phyloP scores from a whole-genome alignment of 2,113 vertebrate species.

The Megaleporinus macrocephalus region DNA sequence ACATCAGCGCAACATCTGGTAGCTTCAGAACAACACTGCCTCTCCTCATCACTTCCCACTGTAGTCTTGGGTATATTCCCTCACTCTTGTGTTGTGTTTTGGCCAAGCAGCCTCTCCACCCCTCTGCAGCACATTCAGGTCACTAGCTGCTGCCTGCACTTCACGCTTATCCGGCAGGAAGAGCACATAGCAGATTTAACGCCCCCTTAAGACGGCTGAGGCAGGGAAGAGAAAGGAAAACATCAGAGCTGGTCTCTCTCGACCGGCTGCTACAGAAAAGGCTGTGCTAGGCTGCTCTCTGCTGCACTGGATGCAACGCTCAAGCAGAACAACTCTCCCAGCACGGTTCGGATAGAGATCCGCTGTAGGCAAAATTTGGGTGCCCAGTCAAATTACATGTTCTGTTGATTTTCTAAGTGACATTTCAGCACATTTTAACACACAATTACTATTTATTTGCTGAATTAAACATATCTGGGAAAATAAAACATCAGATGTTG shows the following conservation, averaged over 20 bases:
- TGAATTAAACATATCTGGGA: too few relatives aligned
- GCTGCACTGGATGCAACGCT: neutral
- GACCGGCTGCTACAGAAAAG: neutral
- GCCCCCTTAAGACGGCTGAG: conserved; percentile 5
- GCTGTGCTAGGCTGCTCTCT: neutral
- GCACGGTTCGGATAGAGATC: neutral
- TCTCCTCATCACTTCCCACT: neutral
- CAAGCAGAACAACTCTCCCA: neutral
- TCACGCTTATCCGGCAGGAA: conserved; percentile 28
- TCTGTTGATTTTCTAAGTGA: too few relatives aligned
- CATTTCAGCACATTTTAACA: too few relatives aligned
- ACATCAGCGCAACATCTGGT: neutral
- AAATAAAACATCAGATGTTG: too few relatives aligned
- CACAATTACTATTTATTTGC: too few relatives aligned
- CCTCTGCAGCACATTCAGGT: conserved; percentile 25
- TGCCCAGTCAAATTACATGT: too few relatives aligned
- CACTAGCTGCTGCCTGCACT: conserved; percentile 28
- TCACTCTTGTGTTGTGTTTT: conserved; percentile 9
- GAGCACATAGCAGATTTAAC: conserved; percentile 39
- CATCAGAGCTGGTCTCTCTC: neutral
- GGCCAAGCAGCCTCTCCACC: conserved; percentile 14
- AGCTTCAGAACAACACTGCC: neutral
- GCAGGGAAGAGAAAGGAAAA: conserved; percentile 17
- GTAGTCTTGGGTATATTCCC: neutral
- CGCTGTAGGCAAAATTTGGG: too few relatives aligned